Base-by-base conservation (phyloP, 2,888 invertebrate genomes). In the Branchinecta sandiegonensis region DNA sequence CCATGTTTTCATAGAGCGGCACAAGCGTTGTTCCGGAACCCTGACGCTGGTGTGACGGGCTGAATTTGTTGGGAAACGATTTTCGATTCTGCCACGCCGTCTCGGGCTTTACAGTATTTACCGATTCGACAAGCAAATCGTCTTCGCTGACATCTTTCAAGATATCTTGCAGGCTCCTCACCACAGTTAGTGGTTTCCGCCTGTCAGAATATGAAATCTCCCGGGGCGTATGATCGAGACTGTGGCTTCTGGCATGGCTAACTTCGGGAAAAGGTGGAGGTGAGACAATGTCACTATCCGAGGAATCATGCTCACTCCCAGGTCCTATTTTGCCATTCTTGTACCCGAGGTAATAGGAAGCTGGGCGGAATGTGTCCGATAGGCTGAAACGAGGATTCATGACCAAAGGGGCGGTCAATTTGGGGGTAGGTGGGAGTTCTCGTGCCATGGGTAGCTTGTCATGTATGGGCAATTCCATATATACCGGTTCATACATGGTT, bases 311-410 rank as follows among this genome's bases (percentile, higher is more conserved):
- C 17, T 56, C 56, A 8, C 56, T 17, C 48, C 71, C 69, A 69
- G 47, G n/a, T 67, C 69, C 65, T 66, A 50, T 81, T 14, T 70
- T 67, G 11, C 65, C 66, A 12, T 72, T 74, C 47, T 72, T 72
- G 13, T 73, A 84, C 46, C 87, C 86, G 65, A 91, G 77, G 76
- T 91, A 92, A 76, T 91, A 92, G 0, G 91, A 91, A 0, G 91
- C 91, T 0, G 91, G 91, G 68, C 91, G 81, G 76, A 91, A 92
- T 1, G 88, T 90, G 76, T 92, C 91, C 1, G 90, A 91, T 69
- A 91, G 81, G 77, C 90, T 91, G 76, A 91, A 90, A 72, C 91
- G 82, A 1, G 85, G 84, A 73, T 89, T 68, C 67, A n/a, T 70
- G 37, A n/a, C 71, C 70, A 50, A n/a, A 46, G 37, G 23, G 13